Evolutionary conservation across 2,888 invertebrate species (phyloP).

Genomic region (Lithophane socia): DNA sequence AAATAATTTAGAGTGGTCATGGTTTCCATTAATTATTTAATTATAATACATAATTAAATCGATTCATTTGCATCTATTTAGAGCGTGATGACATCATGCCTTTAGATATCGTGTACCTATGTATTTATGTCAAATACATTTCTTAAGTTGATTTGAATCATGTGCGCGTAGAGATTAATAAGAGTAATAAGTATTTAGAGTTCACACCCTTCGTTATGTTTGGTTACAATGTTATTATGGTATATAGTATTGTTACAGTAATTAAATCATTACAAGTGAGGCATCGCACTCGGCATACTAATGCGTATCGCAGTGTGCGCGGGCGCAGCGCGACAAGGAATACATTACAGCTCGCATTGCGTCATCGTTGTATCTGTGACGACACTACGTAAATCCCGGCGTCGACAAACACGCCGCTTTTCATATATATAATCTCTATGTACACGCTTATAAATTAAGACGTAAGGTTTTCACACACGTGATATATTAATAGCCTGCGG

Average conservation of each 20-base stretch:
- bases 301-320: conserved; percentile 61
- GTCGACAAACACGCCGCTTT: conserved; percentile 56
- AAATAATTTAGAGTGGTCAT: conserved; percentile 57
- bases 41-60: conserved; percentile 64
- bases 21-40: conserved; percentile 63
- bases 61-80: conserved; percentile 64
- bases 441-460: conserved; percentile 55
- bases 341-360: conserved; percentile 63
- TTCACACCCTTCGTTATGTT: conserved; percentile 41
- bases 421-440: conserved; percentile 57
- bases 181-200: conserved; percentile 31
- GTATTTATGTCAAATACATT: conserved; percentile 57
- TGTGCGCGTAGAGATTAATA: conserved; percentile 16
- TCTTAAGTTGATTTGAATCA: conserved; percentile 46
- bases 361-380: conserved; percentile 69
- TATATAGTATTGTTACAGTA: conserved; percentile 65
- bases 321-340: conserved; percentile 43
- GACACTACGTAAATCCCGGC: conserved; percentile 62
- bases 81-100: conserved; percentile 62
- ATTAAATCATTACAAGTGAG: conserved; percentile 70
- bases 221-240: conserved; percentile 38
- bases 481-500: conserved; percentile 45
- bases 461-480: conserved; percentile 46
- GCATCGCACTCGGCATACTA: conserved; percentile 67
- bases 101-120: conserved; percentile 55